Evolutionary conservation across 2,888 invertebrate species (phyloP), one percentile per base, ranked within the genome.

Genomic region (Phytoseiulus persimilis): DNA sequence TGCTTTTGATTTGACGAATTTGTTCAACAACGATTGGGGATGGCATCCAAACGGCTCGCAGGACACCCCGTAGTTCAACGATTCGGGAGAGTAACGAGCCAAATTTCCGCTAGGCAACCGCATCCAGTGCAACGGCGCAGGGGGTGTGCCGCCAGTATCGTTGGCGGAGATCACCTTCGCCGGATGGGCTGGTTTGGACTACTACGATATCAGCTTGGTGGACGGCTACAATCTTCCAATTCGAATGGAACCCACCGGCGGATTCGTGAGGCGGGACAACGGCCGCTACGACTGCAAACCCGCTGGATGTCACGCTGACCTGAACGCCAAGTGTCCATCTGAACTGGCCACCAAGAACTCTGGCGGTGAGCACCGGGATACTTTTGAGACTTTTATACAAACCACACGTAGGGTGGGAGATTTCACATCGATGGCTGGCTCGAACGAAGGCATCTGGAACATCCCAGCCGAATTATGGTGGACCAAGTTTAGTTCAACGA

Each of bases 171-270:
- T 94, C 90, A 93, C 93, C 0, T 91, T 93, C 31, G 92, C 92
- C 90, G 93, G 92, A 2, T 91, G 91, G 46, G 92, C 92, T 83
- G 92, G 92, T 45, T 91, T 92, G 90, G 93, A 94, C 91, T 94
- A 92, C 91, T 94, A 94, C 91, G 94, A 94, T 91, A 92, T 94
- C 90, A 93, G 93, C 31, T 91, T 93, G 83, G 94, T 94, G 28
- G 94, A 94, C 92, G 94, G 94, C 14, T 94, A 93, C 92, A 94
- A 94, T 91, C 90, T 93, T 11, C 91, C 92, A 90, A 92, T 92
- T 18, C 93, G 90, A 31, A 32, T 90, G 28, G 14, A 28, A 5
- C 90, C 84, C 14, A 83, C 90, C 32, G 33, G n/a, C 32, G 90
- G 90, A 0, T 90, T 65, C 39, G 5, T 6, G 14, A 92, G 92